Conservation (phyloP, 2,888 invertebrate species). For the Drosophila imparisetae region DNA sequence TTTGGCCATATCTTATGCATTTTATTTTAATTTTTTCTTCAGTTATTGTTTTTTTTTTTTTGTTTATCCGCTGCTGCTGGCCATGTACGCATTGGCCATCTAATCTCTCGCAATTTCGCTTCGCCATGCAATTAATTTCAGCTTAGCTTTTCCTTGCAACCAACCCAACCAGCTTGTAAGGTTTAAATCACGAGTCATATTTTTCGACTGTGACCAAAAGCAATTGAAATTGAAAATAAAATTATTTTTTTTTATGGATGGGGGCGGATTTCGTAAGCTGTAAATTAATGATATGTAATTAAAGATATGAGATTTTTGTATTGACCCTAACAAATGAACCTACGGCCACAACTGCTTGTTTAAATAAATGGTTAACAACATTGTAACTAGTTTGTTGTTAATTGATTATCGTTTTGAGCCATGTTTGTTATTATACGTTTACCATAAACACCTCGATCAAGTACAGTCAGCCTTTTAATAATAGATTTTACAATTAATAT, state of each 20-base stretch:
- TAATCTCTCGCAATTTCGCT: constrained; percentile 12
- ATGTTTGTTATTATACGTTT: not conserved
- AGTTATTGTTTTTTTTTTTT: constrained; percentile 2
- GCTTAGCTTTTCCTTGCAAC: constrained; percentile 23
- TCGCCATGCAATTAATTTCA: constrained; percentile 34
- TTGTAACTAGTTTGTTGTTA: not conserved
- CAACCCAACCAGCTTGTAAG: not conserved
- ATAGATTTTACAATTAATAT: not conserved
- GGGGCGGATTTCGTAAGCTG: not conserved
- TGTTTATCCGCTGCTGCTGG: constrained; percentile 1
- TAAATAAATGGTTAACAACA: too few relatives aligned
- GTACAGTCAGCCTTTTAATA: not conserved
- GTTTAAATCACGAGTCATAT: constrained; percentile 4
- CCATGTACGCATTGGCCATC: constrained; percentile 1
- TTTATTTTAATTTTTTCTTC: constrained; percentile 2
- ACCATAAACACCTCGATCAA: not conserved
- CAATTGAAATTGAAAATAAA: constrained; percentile 17
- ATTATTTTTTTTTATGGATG: constrained; percentile 5
- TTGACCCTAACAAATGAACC: constrained; percentile 12
- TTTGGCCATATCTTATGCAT: constrained; percentile 20
- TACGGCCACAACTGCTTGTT: not conserved
- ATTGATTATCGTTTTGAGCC: not conserved
- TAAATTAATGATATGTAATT: not conserved
- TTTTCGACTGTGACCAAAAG: constrained; percentile 10
- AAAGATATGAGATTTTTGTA: not conserved